Evolutionary conservation across 2,797 vertebrate species (phyloP), one percentile per base, ranked within the genome.

Genomic region (Enteromius paludinosus): DNA sequence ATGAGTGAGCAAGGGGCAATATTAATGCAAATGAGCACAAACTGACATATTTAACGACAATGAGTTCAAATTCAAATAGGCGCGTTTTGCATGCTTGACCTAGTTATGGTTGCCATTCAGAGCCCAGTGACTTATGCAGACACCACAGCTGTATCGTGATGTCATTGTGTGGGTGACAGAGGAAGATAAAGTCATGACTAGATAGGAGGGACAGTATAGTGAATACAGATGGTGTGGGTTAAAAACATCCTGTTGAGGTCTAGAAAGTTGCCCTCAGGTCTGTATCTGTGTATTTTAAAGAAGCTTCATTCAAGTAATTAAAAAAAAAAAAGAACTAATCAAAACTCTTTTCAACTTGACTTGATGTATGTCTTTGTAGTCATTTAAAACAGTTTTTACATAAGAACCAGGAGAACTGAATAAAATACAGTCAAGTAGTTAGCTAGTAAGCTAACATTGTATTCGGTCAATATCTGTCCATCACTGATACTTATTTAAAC

Each of bases 11-110:
- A 20, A 25, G 23, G 3, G 45, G 15, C 4, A 25, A 2, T 52
- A 52, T 38, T 47, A 52, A 74, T 64, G 68, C 41, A 80, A 70
- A 70, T 33, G 30, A 78, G 30, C 76, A 66, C 30, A 38, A 59
- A 12, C 52, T 1, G 14, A 23, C 7, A n/a, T 20, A 4, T 33
- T 72, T 52, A 14, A 10, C 2, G 69, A 43, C 14, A 41, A 75
- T 59, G n/a, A 23, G 5, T 56, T 33, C 17, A 54, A 38, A 43
- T 82, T 75, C 17, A 54, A 56, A 75, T n/a, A 4, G 30, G 15
- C 10, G 54, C 3, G 0, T 56, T 79, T 68, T 69, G n/a, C 30
- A 59, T 70, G 78, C 12, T 71, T 80, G 52, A 80, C 38, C 52
- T 71, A 71, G 25, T 70, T 71, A 11, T 30, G 52, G 35, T 30